Conservation (phyloP, 2,797 vertebrate genomes). For the Poeciliopsis presidionis region DNA sequence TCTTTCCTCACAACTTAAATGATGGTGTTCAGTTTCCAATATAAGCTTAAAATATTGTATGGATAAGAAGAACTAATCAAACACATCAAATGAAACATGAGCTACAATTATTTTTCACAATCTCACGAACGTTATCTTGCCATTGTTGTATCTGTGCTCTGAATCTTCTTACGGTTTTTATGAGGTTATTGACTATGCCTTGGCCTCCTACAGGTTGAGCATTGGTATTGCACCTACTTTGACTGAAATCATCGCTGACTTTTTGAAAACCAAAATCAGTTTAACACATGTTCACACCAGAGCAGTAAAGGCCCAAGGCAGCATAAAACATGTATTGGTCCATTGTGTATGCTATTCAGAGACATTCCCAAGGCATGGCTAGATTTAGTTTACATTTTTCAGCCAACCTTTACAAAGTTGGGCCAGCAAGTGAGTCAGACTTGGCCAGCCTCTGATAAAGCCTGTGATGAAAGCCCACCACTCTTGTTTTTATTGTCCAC, state of each 20-base stretch:
- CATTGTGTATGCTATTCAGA: constrained; percentile 23
- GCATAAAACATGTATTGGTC: constrained; percentile 15
- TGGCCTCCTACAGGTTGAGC: neutral
- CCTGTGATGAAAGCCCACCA: constrained; percentile 75
- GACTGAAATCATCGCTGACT: neutral
- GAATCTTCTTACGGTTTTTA: neutral
- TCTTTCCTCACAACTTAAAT: neutral
- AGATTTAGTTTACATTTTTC: constrained; percentile 48
- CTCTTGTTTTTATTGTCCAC: constrained; percentile 81
- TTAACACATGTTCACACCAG: neutral
- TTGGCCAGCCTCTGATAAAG: constrained; percentile 60
- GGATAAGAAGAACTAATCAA: neutral
- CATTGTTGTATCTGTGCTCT: neutral
- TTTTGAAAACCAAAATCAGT: neutral
- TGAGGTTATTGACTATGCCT: neutral
- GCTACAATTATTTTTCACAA: neutral
- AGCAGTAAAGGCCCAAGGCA: neutral
- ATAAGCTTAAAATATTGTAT: neutral
- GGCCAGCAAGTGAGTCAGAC: constrained; percentile 50
- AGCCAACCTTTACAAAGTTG: constrained; percentile 38
- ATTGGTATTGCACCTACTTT: neutral
- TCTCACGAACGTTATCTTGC: neutral
- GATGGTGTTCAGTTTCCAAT: neutral
- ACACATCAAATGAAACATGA: neutral
- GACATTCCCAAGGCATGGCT: constrained; percentile 17